Base-by-base conservation (phyloP, 2,797 vertebrate genomes). In the Molossus alvarezi region DNA sequence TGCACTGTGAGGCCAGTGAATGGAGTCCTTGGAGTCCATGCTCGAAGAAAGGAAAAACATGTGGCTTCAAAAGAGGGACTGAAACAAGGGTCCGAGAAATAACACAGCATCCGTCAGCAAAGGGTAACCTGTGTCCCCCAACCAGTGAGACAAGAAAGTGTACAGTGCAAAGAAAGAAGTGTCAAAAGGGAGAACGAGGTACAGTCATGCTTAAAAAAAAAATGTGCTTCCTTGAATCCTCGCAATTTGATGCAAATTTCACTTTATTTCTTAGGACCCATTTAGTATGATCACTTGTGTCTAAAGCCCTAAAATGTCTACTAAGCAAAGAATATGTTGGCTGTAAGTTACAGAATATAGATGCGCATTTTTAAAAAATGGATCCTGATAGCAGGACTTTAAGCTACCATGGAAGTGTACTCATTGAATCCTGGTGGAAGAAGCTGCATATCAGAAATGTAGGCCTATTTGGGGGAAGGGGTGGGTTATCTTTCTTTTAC, bases 1-100 rank as follows among this genome's bases (percentile, higher is more conserved):
- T 99, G 98, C 99, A 99, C 98, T 99, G 99, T 89, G 99, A 99
- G 97, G 98, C 99, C 98, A 98, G 98, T 20, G 99, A 99, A 84
- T 99, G 99, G 99, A 99, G 99, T 77, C 98, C 99, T 21, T 99
- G 99, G 99, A 99, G 99, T 97, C 98, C 99, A 83, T 99, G 99
- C 97, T 99, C 98, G 73, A 99, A 99, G 97, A 99, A 98, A 84
- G 99, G 99, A 67, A 99, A 99, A 99, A 99, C 98, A 27, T 99
- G 99, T 95, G 99, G 99, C 96, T 99, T 99, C 98, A 99, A 99
- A 98, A 99, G 99, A 95, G 99, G 99, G 93, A 99, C 99, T 98
- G 99, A 99, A 98, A 99, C 99, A 88, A 99, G 99, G 96, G 99
- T 98, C 62, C 98, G 99, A 97, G 99, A 99, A 97, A 99, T 99